Evolutionary conservation across 2,888 invertebrate genomes (phyloP).

Genomic region (Cantharis rustica): DNA sequence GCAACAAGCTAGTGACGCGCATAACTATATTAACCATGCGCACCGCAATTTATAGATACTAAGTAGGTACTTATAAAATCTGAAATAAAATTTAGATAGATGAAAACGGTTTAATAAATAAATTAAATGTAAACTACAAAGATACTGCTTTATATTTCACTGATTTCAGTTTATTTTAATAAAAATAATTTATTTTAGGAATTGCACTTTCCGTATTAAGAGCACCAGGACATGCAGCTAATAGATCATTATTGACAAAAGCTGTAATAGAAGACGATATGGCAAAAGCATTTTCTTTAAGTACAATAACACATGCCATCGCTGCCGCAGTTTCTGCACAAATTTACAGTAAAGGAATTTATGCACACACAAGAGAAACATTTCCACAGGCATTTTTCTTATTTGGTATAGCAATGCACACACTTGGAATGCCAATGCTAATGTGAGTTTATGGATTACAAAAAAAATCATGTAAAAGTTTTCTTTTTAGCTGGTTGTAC

Average conservation of each 20-base stretch:
- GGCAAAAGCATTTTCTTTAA: conserved; percentile 59
- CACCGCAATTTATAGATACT: too few relatives aligned
- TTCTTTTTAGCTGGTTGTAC: conserved; percentile 35
- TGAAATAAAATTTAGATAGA: too few relatives aligned
- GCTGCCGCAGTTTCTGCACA: conserved; percentile 63
- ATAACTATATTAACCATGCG: too few relatives aligned
- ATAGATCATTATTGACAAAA: conserved; percentile 51
- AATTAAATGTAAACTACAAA: too few relatives aligned
- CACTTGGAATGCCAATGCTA: conserved; percentile 58
- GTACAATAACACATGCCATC: conserved; percentile 64
- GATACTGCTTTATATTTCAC: too few relatives aligned
- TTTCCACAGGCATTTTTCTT: conserved; percentile 64
- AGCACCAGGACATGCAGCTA: conserved; percentile 13
- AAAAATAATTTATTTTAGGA: conserved; percentile 9
- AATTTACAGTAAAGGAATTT: conserved; percentile 61
- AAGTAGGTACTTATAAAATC: too few relatives aligned
- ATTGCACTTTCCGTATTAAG: conserved; percentile 11
- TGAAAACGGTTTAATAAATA: too few relatives aligned
- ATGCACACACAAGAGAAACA: conserved; percentile 57
- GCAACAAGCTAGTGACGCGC: too few relatives aligned
- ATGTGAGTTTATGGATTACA: conserved; percentile 53
- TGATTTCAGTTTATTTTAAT: neutral
- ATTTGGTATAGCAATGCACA: conserved; percentile 59
- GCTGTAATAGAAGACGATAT: conserved; percentile 50
- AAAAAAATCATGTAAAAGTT: neutral